Base-by-base conservation (phyloP, 2,888 invertebrate genomes). In the Blera fallax region DNA sequence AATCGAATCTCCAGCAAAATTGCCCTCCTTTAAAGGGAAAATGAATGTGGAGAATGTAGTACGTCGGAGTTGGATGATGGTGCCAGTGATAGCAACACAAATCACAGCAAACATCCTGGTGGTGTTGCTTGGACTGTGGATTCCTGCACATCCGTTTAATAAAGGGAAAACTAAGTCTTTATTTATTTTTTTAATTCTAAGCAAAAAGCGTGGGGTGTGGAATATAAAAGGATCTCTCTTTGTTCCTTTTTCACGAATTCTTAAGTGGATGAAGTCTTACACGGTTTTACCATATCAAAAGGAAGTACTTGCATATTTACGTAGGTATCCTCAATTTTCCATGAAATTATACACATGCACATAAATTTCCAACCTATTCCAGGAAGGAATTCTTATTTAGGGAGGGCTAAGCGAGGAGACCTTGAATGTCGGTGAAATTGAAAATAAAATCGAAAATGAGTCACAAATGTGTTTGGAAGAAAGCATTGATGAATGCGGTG, bases 1-100 rank as follows among this genome's bases (percentile, higher is more conserved):
- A 72, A 83, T 78, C 72, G 52, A 78, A 78, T 78, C 60, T 72
- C 67, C 50, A 60, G 77, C 29, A 40, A 40, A 73, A 83, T 83
- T 72, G 72, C 52, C 54, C 60, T 45, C 45, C 72, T 72, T 60
- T 76, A 76, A 45, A 74, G 54, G 62, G 67, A 62, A 67, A 74
- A 80, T 74, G 45, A 67, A 69, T 69, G 74, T 52, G 60, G 29
- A 14, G 74, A 69, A 54, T 40, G 73, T 52, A 65, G 21, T 48
- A 27, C 24, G n/a, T 40, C 24, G 45, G 4, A 4, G 2, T 24
- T 3, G 2, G 34, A 45, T 48, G 65, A 56, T 58, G 45, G 65
- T 37, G 37, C 24, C 45, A 34, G 45, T 76, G 48, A 67, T 40
- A 65, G 24, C 29, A 32, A 10, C 43, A 58, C 56, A 65, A 65